These are phyloP conservation scores for Spinibarbus caldwelli DNA, from an alignment of 2,797 vertebrate genomes.

Conservation along the genomic window DNA sequence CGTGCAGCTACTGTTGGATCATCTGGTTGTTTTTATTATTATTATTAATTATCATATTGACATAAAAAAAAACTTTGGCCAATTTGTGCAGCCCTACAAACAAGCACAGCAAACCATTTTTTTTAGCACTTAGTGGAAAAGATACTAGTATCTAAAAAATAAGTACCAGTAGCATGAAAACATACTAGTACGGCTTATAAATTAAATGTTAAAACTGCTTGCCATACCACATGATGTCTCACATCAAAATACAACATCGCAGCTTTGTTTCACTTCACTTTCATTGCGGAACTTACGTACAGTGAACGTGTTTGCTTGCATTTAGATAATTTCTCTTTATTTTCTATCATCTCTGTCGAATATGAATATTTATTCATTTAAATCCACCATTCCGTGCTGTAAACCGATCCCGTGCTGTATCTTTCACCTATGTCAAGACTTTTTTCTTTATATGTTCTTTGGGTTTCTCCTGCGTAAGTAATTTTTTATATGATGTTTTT, in stretches of 20 bases:
- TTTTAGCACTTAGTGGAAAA: too few species aligned
- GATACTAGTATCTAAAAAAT: too few species aligned
- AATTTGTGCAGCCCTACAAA: too few species aligned
- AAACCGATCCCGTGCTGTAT: neutral
- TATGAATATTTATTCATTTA: neutral
- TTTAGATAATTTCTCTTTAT: neutral
- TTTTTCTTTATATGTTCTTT: neutral
- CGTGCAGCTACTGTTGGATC: too few species aligned
- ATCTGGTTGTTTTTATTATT: too few species aligned
- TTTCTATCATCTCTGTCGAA: neutral
- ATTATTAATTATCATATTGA: too few species aligned
- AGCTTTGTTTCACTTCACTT: neutral
- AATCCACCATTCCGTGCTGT: neutral
- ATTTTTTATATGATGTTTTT: neutral
- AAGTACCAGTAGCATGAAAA: too few species aligned
- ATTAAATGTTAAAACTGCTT: too few species aligned
- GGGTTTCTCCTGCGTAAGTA: constrained; percentile 6
- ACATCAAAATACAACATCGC: neutral
- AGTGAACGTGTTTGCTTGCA: neutral
- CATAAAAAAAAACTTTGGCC: too few species aligned
- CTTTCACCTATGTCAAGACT: neutral
- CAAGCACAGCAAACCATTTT: too few species aligned
- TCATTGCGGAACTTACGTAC: neutral
- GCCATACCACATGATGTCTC: neutral
- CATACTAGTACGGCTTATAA: too few species aligned